A percentile compares a stretch with the other conserved stretches of the same genome.
Evolutionary conservation across 2,888 invertebrate species (phyloP).

Genomic region (Diachrysia chrysitis): DNA sequence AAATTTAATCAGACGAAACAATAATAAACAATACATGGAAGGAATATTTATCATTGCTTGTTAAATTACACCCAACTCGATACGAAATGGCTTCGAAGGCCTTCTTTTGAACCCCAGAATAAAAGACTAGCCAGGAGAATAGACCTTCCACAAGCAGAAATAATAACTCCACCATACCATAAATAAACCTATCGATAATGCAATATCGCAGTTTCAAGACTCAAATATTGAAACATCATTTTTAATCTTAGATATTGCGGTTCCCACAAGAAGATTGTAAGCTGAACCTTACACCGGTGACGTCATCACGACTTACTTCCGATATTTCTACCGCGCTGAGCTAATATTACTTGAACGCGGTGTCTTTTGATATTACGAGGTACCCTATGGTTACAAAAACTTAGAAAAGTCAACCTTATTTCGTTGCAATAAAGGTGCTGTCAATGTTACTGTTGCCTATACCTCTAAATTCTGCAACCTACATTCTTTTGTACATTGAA

Average conservation of each 20-base stretch:
- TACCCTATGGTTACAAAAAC: constrained; percentile 1
- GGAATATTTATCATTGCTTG: neutral
- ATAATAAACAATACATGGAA: neutral
- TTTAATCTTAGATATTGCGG: constrained; percentile 63
- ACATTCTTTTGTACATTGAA: constrained; percentile 32
- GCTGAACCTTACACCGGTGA: constrained; percentile 52
- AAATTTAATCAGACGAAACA: too few species aligned
- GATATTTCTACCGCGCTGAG: constrained; percentile 57
- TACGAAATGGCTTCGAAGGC: too few species aligned
- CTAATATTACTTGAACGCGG: constrained; percentile 62
- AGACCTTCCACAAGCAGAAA: neutral
- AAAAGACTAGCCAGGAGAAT: neutral
- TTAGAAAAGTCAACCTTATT: neutral
- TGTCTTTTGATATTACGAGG: constrained; percentile 58
- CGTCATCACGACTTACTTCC: constrained; percentile 59
- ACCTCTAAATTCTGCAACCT: constrained; percentile 37
- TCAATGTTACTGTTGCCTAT: neutral
- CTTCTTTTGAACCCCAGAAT: neutral
- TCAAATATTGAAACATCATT: constrained; percentile 45
- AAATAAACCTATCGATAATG: constrained; percentile 3
- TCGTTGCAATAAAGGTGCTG: neutral
- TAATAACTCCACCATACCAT: neutral
- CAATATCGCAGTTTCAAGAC: constrained; percentile 10
- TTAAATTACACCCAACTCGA: neutral
- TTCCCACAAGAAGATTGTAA: constrained; percentile 51